Evolutionary conservation across 2,888 invertebrate genomes (phyloP).

Genomic region (Perizoma flavofasciatum): DNA sequence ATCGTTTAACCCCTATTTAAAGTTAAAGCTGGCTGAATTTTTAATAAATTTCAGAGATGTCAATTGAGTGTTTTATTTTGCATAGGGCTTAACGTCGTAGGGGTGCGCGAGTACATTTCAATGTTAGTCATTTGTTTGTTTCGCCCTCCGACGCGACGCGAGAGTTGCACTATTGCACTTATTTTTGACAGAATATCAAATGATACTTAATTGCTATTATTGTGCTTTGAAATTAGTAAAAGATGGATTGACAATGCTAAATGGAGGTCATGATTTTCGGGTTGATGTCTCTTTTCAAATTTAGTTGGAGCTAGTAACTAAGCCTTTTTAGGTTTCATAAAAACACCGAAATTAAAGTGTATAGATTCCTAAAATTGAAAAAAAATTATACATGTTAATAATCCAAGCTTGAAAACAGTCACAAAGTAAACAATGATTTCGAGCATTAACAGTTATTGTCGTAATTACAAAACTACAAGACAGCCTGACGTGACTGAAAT

Average conservation of each 20-base stretch:
- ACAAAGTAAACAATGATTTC: constrained; percentile 24
- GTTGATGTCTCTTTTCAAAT: no score
- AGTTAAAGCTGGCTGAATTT: constrained; percentile 79
- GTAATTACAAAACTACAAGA: constrained; percentile 41
- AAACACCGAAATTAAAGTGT: no score
- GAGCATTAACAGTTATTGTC: constrained; percentile 38
- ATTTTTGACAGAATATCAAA: constrained; percentile 76
- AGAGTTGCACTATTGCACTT: constrained; percentile 62
- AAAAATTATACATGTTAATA: no score
- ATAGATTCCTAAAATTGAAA: no score
- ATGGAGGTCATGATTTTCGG: no score
- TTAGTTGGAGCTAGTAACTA: no score
- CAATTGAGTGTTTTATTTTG: constrained; percentile 83
- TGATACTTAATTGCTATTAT: constrained; percentile 65
- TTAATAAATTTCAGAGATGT: constrained; percentile 83
- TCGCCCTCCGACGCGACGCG: constrained; percentile 45
- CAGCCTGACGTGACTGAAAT: constrained; percentile 37
- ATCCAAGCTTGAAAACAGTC: constrained; percentile 2
- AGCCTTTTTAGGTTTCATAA: no score
- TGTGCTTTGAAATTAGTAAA: constrained; percentile 27
- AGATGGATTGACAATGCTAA: not conserved
- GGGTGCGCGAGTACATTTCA: constrained; percentile 81
- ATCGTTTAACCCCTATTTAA: constrained; percentile 78
- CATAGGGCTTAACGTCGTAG: constrained; percentile 75
- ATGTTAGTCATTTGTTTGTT: constrained; percentile 81